These are phyloP conservation scores for Phylloscopus whistleri DNA, from an alignment of 2,113 vertebrate genomes.

Conservation along the genomic window DNA sequence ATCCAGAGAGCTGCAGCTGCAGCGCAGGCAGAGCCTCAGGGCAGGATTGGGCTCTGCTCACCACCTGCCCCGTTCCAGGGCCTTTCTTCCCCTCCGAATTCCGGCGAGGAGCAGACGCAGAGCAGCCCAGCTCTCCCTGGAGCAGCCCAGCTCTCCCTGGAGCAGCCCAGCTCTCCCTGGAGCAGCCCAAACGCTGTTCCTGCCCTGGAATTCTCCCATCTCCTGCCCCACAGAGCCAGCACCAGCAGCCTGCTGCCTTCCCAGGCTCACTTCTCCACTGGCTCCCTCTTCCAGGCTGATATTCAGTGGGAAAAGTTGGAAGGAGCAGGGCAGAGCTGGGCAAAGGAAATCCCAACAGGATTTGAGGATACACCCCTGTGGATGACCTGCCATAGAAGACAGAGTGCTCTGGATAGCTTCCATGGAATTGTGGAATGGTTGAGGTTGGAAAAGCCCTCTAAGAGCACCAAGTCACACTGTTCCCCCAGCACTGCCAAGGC, in stretches of 20 bases:
- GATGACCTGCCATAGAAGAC: accelerated
- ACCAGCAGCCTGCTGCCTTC: background rate
- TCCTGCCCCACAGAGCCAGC: background rate
- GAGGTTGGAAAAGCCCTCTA: background rate
- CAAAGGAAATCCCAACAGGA: accelerated
- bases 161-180: accelerated
- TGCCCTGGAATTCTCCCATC: background rate
- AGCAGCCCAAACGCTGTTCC: background rate
- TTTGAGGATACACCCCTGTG: accelerated
- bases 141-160: background rate
- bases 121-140: accelerated
- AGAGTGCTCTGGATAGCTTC: accelerated
- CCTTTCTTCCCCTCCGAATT: accelerated
- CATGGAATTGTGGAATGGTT: accelerated
- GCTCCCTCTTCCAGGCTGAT: accelerated
- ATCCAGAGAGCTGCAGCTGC: background rate
- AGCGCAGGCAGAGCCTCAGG: background rate
- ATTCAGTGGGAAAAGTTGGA: accelerated
- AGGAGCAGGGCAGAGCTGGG: background rate
- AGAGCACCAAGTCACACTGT: accelerated
- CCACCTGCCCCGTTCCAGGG: background rate
- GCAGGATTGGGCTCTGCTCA: background rate
- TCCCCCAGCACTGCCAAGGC: background rate
- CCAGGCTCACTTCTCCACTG: background rate
- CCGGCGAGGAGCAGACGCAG: accelerated